Base-by-base conservation (phyloP, 2,113 vertebrate species). In the Pterocles burchelli region DNA sequence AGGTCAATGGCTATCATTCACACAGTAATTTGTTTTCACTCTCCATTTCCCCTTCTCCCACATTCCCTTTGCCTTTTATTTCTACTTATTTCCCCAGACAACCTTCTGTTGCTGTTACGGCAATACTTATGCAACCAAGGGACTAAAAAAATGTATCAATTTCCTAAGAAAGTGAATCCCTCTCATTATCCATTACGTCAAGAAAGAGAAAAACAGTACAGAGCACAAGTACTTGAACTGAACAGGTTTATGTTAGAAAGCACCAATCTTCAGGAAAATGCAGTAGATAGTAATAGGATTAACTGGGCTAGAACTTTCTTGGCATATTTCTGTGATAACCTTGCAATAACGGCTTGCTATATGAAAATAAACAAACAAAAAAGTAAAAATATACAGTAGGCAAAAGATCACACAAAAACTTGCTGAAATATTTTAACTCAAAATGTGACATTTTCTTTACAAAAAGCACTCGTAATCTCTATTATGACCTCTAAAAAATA, bases 1-100 rank as follows among this genome's bases (percentile, higher is more conserved):
- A 75, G 77, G 77, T 93, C 67, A 90, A 54, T 90, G 83, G 26
- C 52, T 93, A 65, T 80, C 55, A 83, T 26, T 95, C 73, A 61
- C 8, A 6, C 24, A 22, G 45, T 80, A 80, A 85, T 88, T 95
- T 94, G 17, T 93, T 89, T 95, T 90, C 63, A 85, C 11, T 84
- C 25, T 88, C 70, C 15, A 48, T 90, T 95, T 89, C 10, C 31
- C 74, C 19, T 82, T 79, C 62, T 84, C 51, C 38, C 31, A 52
- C 61, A 36, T 63, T 96, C n/a, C 28, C 58, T 88, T 76, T 85
- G 13, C 25, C n/a, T 72, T 95, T 88, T 80, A 86, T 65, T 85
- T 89, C 72, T 61, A 26, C 29, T 72, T 81, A 63, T 92, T 94
- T 95, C 67, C 66, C 59, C 46, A 54, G 88, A 89, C 29, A 81